phyloP scores from a whole-genome alignment of 2,113 vertebrate species.

The Sander lucioperca region DNA sequence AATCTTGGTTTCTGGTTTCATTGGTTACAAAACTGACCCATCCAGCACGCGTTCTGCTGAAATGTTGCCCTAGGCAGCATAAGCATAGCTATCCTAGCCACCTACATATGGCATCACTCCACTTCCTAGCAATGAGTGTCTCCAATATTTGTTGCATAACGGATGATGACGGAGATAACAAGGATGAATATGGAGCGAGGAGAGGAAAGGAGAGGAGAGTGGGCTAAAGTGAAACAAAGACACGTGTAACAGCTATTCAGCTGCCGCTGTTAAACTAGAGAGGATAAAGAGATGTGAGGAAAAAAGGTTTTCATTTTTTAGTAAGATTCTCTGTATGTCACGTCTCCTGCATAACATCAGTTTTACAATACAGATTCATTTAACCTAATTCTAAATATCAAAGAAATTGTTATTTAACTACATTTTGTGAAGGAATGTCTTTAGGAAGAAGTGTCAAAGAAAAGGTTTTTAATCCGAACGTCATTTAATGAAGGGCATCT shows the following conservation, averaged over 20 bases:
- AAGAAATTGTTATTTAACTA: background rate
- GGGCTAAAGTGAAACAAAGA: conserved; percentile 56
- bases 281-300: background rate
- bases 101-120: conserved; percentile 67
- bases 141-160: conserved; percentile 74
- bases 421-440: background rate
- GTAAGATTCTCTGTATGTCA: background rate
- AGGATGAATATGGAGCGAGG: conserved; percentile 27
- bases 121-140: conserved; percentile 61
- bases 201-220: conserved; percentile 29
- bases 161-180: conserved; percentile 53
- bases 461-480: background rate
- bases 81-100: conserved; percentile 6
- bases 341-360: background rate
- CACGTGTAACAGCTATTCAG: conserved; percentile 16
- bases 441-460: background rate
- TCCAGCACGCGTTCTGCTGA: background rate
- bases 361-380: background rate
- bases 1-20: background rate
- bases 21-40: conserved; percentile 9
- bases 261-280: conserved; percentile 13
- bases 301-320: background rate
- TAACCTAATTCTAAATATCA: background rate
- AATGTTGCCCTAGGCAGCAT: background rate
- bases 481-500: background rate